Base-by-base conservation (phyloP, 2,797 vertebrate species). In the Pelobates cultripes region DNA sequence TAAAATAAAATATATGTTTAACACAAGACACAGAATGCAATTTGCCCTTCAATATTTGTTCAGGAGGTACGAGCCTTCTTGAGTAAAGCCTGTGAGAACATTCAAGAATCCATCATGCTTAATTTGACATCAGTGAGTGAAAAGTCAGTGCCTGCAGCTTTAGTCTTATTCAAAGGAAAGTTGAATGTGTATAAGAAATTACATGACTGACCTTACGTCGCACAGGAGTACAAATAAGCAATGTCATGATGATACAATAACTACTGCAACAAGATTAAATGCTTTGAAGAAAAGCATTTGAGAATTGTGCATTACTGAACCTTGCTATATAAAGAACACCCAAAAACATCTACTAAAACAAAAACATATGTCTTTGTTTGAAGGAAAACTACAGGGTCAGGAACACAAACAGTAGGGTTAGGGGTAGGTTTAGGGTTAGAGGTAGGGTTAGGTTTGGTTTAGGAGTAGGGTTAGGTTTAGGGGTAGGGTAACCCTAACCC, bases 51-150 rank as follows among this genome's bases (percentile, higher is more conserved):
- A 3, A 51, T 51, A 51, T 51, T 57, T 4, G 55, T 14, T 57
- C 55, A 14, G 55, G 13, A 57, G 55, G 55, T 14, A 57, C 1
- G 13, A 57, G 55, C 13, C 14, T 12, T 57, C 55, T 57, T 57
- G 55, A 4, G 1, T 57, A 57, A 57, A 57, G 55, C 9, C 61
- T 64, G 12, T 10, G 7, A 64, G 61, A 64, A 64, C 61, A 64
- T 40, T n/a, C 61, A 28, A 7, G 7, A 10, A 64, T 64, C 28
- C 17, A 64, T 40, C 61, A 64, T 64, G n/a, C 28, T 28, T 64
- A 64, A 64, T 64, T 64, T 64, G 61, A 40, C 61, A 64, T 64
- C 61, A 64, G 17, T 64, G 28, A 64, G 61, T 28, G 61, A 5
- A 64, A 64, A n/a, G 28, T 64, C 61, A 64, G 61, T 64, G 61